These are phyloP conservation scores for Drosophila tanythrix DNA, from an alignment of 2,888 invertebrate genomes.

Conservation along the genomic window DNA sequence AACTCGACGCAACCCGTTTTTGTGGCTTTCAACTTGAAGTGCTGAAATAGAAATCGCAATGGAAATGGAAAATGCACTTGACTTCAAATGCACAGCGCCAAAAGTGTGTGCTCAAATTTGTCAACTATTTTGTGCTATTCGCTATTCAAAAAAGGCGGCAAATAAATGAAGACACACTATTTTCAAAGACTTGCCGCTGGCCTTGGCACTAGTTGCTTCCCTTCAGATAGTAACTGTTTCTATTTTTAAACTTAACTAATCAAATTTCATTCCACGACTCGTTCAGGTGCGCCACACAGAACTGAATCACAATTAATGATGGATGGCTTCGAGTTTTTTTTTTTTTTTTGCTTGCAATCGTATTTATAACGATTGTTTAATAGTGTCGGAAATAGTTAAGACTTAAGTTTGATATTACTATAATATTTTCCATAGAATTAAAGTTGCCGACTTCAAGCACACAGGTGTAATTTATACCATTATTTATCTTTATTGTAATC, in stretches of 20 bases:
- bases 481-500: background rate
- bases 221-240: slow-evolving; percentile 9
- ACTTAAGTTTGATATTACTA: background rate
- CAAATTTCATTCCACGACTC: slow-evolving; percentile 12
- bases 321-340: slow-evolving; percentile 28
- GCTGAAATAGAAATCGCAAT: slow-evolving; percentile 36
- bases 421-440: too few species aligned
- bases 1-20: slow-evolving; percentile 20
- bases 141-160: background rate
- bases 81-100: background rate
- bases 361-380: slow-evolving; percentile 3
- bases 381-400: background rate
- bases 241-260: slow-evolving; percentile 24
- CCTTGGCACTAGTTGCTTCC: slow-evolving; percentile 16
- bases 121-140: background rate
- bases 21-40: slow-evolving; percentile 31
- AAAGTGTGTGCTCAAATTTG: background rate
- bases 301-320: slow-evolving; percentile 40
- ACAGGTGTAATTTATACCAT: background rate
- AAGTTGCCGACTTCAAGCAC: too few species aligned
- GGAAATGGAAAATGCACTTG: slow-evolving; percentile 61
- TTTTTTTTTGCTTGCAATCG: background rate
- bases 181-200: background rate
- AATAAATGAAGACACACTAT: background rate
- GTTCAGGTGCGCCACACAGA: slow-evolving; percentile 7